phyloP scores from a whole-genome alignment of 92 coral and sea anemone species.

The Micromussa lordhowensis region DNA sequence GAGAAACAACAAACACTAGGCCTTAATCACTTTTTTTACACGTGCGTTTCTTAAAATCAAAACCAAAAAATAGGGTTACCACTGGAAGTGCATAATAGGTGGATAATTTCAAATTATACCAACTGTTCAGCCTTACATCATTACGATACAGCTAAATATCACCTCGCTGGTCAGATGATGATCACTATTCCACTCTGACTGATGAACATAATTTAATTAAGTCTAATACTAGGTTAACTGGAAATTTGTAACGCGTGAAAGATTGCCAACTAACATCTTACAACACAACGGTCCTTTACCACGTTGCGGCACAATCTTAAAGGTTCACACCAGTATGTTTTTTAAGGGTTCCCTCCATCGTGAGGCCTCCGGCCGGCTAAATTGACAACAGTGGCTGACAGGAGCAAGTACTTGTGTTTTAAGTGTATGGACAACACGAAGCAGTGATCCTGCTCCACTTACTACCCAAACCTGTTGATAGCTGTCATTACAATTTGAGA shows the following conservation, averaged over 20 bases:
- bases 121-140: background rate
- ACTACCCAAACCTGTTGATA: too few species aligned
- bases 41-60: background rate
- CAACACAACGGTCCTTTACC: background rate
- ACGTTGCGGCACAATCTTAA: background rate
- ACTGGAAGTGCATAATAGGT: background rate
- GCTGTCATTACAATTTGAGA: too few species aligned
- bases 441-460: too few species aligned
- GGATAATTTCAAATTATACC: background rate
- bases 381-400: too few species aligned
- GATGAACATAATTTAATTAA: background rate
- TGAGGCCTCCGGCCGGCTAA: too few species aligned
- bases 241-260: background rate
- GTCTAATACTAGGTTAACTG: background rate
- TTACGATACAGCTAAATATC: background rate
- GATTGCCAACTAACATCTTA: background rate
- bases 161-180: background rate
- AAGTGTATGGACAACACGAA: too few species aligned
- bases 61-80: background rate
- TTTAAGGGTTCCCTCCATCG: too few species aligned
- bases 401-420: too few species aligned
- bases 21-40: background rate
- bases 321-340: background rate
- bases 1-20: background rate
- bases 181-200: background rate